Evolutionary conservation across 1,140 invertebrate genomes (phyloP).

Genomic region (Coboldia fuscipes): DNA sequence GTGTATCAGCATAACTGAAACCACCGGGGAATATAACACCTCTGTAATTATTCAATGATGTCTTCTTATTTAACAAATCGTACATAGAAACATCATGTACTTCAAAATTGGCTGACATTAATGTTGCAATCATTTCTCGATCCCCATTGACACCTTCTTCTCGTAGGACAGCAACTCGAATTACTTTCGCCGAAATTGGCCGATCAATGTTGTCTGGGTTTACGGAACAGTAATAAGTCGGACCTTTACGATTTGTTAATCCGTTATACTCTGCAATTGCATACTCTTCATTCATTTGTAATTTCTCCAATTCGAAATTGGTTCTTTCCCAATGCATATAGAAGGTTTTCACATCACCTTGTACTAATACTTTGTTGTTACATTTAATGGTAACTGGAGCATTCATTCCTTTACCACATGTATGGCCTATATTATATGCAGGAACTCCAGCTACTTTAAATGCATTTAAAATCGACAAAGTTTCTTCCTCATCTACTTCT

Average conservation of each 20-base stretch:
- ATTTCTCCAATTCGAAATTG: constrained; percentile 68
- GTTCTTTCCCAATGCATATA: constrained; percentile 88
- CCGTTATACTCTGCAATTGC: constrained; percentile 55
- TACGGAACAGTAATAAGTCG: constrained; percentile 44
- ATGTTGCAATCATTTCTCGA: constrained; percentile 87
- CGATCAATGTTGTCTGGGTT: constrained; percentile 32
- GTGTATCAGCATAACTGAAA: constrained; percentile 94
- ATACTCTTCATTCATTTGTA: constrained; percentile 61
- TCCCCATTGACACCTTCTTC: constrained; percentile 97
- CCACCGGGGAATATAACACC: constrained; percentile 87
- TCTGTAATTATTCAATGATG: constrained; percentile 56
- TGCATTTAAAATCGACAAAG: constrained; percentile 31
- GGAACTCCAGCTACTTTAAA: constrained; percentile 37
- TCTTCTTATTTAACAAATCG: constrained; percentile 47
- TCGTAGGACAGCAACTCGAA: constrained; percentile 71
- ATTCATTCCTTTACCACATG: constrained; percentile 38
- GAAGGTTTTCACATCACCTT: constrained; percentile 37
- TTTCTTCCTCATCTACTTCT: constrained; percentile 40
- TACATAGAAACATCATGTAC: constrained; percentile 85
- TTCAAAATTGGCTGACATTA: constrained; percentile 80
- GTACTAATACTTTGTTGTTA: constrained; percentile 34
- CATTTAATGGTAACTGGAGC: constrained; percentile 38
- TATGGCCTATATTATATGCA: constrained; percentile 50
- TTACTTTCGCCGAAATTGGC: constrained; percentile 16
- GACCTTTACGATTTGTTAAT: constrained; percentile 31